Conservation (phyloP, 1,140 invertebrate species). For the Bombus vancouverensis region DNA sequence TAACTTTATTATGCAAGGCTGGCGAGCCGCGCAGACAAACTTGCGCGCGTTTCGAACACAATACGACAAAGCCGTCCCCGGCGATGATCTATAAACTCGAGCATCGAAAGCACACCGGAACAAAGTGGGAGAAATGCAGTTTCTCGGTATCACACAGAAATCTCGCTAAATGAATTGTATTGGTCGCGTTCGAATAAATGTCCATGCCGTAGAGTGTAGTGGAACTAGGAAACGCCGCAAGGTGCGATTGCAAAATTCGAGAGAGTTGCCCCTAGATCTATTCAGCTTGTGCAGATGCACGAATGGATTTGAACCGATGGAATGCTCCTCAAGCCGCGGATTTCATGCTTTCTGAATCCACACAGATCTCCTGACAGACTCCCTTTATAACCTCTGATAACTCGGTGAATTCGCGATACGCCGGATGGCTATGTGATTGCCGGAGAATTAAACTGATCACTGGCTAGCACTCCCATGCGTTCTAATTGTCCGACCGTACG, state of each 20-base stretch:
- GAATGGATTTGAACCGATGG: conserved; percentile 63
- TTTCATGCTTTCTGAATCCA: conserved; percentile 54
- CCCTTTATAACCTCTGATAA: conserved; percentile 58
- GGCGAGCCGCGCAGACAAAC: background rate
- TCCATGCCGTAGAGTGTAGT: background rate
- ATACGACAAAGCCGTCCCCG: conserved; percentile 11
- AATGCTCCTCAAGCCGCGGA: background rate
- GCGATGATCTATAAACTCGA: conserved; percentile 14
- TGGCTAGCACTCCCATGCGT: conserved; percentile 7
- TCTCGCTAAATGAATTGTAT: conserved; percentile 37
- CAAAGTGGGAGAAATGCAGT: background rate
- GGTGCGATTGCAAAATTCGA: conserved; percentile 57
- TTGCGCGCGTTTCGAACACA: background rate
- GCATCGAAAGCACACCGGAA: background rate
- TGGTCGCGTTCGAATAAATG: conserved; percentile 48
- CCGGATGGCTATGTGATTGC: conserved; percentile 37
- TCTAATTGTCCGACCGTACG: background rate
- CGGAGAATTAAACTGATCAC: conserved; percentile 42
- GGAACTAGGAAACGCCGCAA: conserved; percentile 63
- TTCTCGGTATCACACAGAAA: background rate
- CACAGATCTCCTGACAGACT: conserved; percentile 15
- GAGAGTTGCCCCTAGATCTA: conserved; percentile 28
- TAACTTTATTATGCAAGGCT: background rate
- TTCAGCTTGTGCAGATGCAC: conserved; percentile 62
- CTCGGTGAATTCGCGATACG: conserved; percentile 52